Base-by-base conservation (phyloP, 2,797 vertebrate genomes). In the Capromys pilorides region DNA sequence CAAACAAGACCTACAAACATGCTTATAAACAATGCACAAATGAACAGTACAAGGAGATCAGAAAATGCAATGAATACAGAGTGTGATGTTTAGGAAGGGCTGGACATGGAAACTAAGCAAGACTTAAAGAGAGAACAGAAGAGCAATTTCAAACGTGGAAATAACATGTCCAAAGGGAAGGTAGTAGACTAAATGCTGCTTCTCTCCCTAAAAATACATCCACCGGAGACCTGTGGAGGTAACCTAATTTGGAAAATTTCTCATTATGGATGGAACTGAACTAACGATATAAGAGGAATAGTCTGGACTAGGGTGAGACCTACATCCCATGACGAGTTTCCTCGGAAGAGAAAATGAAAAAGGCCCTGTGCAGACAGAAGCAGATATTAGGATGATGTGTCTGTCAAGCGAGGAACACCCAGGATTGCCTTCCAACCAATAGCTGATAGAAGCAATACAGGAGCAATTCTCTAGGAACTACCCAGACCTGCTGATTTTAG, bases 1-100 rank as follows among this genome's bases (percentile, higher is more conserved):
- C 64, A 88, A 81, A 80, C 49, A 90, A n/a, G 36, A 81, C 79
- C 59, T 81, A 75, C 39, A 85, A 54, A 62, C 59, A 54, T 33
- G 39, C 90, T 51, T 69, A 71, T 73, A 93, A 90, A 88, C 86
- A 92, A 62, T 51, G 19, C 71, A 95, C 81, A 71, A 77, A 54
- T 89, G 86, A 92, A 86, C 22, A 24, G 83, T 84, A 83, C 79
- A 86, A 13, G 41, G 33, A 83, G 22, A 51, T 91, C 69, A 86
- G 71, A 80, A 94, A 86, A 57, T 61, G 26, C 66, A 51, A 39
- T 8, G 28, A 81, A 90, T 57, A 71, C 33, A 81, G 12, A 11
- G 28, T 87, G 77, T 91, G 91, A 92, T 78, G 77, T 77, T 54
- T 81, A 84, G 28, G 28, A 89, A 36, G 41, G 66, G n/a, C 71